Conservation (phyloP, 1,140 invertebrate species). For the Coptotermes formosanus region DNA sequence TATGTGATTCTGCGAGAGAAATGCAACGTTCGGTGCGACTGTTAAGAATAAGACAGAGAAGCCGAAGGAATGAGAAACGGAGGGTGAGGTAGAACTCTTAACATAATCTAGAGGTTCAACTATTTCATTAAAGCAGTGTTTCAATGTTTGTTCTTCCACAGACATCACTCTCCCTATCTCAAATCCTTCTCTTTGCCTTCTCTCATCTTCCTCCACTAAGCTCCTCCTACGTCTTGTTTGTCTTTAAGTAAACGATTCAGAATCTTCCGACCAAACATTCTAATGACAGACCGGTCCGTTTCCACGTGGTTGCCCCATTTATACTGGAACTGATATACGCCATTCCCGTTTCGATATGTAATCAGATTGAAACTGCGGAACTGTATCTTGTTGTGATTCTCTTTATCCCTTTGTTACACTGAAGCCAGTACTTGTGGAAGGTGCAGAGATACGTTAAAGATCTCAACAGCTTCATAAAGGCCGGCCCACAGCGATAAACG, state of each 20-base stretch:
- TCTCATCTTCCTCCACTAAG: slow-evolving; percentile 1
- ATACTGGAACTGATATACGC: neutral
- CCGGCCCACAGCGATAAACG: neutral
- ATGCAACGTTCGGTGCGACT: neutral
- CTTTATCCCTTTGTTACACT: neutral
- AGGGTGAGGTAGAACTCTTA: neutral
- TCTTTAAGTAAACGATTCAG: slow-evolving; percentile 5
- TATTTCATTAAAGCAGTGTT: slow-evolving; percentile 28
- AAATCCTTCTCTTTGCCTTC: neutral
- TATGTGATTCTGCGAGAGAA: neutral
- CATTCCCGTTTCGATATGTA: neutral
- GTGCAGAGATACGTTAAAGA: neutral
- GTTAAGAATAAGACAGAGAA: neutral
- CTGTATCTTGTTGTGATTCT: neutral
- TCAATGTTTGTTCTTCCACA: slow-evolving; percentile 17
- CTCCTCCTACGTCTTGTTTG: neutral
- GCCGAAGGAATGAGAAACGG: neutral
- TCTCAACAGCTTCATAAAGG: neutral
- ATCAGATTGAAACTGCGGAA: neutral
- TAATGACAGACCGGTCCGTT: neutral
- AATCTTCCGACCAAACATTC: neutral
- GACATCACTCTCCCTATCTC: neutral
- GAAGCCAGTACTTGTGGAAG: neutral
- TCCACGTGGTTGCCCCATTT: slow-evolving; percentile 8
- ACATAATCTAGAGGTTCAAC: slow-evolving; percentile 30